A percentile compares a stretch with the other conserved stretches of the same genome.
These are phyloP conservation scores for Calcarius lapponicus DNA, from an alignment of 2,797 vertebrate genomes.

Conservation along the genomic window DNA sequence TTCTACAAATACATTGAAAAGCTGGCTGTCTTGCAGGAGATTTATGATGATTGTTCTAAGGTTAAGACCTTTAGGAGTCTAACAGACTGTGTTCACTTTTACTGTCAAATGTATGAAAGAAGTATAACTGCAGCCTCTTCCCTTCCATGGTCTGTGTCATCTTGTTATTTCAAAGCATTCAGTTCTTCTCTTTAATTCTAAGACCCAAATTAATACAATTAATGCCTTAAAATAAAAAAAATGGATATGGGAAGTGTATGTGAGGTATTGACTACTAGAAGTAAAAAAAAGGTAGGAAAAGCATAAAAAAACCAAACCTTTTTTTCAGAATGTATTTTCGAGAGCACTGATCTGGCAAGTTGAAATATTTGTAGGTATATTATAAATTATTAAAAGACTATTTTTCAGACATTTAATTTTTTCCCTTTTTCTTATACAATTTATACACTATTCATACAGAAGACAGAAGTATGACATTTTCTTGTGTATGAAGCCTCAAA, in stretches of 20 bases:
- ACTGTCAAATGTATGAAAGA: background rate
- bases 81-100: background rate
- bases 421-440: background rate
- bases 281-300: background rate
- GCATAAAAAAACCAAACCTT: background rate
- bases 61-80: background rate
- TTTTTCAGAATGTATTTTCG: background rate
- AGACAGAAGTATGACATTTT: background rate
- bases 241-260: background rate
- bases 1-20: background rate
- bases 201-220: background rate
- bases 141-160: background rate
- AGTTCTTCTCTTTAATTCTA: background rate
- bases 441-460: background rate
- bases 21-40: background rate
- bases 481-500: background rate
- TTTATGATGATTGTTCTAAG: background rate
- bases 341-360: background rate
- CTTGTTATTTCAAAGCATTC: background rate
- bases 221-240: background rate
- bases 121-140: background rate
- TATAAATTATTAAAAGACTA: background rate
- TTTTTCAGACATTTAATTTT: background rate
- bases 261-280: background rate
- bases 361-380: background rate